Conservation (phyloP, 2,888 invertebrate genomes). For the Lochmaea crataegi region DNA sequence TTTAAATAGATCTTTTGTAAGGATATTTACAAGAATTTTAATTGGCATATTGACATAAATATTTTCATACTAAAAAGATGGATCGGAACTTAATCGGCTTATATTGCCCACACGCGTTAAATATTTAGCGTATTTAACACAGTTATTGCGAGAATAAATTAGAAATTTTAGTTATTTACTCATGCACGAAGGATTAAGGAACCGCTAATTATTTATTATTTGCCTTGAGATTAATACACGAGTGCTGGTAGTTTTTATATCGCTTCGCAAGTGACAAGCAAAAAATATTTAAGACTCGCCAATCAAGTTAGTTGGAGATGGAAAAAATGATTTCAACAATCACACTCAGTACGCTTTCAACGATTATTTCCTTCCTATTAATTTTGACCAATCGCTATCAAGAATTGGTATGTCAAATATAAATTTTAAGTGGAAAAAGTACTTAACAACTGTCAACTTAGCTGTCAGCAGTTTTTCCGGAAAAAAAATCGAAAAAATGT, state of each 20-base stretch:
- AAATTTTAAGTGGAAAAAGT: too few species aligned
- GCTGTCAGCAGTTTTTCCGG: too few species aligned
- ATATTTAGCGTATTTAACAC: conserved; percentile 5
- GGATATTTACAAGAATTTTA: background rate
- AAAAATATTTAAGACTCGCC: background rate
- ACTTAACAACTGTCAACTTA: too few species aligned
- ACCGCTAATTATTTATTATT: background rate
- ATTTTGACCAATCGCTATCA: too few species aligned
- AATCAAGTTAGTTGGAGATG: background rate
- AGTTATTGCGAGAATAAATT: background rate
- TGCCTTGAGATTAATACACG: background rate
- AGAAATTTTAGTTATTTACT: background rate
- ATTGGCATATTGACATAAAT: background rate
- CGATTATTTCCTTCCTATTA: too few species aligned
- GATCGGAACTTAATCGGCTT: background rate
- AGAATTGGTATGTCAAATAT: too few species aligned
- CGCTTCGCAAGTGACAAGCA: background rate
- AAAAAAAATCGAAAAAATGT: too few species aligned
- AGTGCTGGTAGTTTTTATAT: background rate
- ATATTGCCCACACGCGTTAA: conserved; percentile 29
- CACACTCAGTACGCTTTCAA: background rate
- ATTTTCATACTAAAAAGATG: background rate
- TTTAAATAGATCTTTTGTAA: background rate
- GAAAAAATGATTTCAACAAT: background rate
- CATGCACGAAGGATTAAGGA: background rate